phyloP scores from a whole-genome alignment of 2,888 invertebrate genomes.

The Lissocephala sabroskyi region DNA sequence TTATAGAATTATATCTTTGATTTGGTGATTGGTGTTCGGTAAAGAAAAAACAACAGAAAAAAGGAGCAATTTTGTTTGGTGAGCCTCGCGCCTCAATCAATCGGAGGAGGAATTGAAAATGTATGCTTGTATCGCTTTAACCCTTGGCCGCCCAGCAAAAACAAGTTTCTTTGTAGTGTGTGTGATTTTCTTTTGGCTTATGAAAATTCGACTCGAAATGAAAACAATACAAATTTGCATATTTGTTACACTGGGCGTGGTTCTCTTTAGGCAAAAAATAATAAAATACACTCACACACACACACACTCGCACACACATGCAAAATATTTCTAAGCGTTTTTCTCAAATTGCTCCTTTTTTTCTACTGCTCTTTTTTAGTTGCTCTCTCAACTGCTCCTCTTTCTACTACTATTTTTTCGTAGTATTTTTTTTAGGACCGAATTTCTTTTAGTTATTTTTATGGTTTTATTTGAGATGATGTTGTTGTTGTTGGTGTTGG shows the following conservation, averaged over 20 bases:
- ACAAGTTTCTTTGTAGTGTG: background rate
- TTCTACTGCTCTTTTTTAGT: constrained; percentile 15
- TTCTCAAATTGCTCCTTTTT: constrained; percentile 50
- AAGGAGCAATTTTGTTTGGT: background rate
- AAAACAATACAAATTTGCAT: constrained; percentile 21
- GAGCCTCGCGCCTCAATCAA: too few relatives aligned
- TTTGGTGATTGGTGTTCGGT: background rate
- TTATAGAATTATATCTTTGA: background rate
- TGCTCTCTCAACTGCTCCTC: too few relatives aligned
- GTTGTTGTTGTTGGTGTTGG: constrained; percentile 34
- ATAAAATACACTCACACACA: constrained; percentile 2
- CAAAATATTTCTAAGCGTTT: background rate
- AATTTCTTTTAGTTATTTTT: constrained; percentile 34
- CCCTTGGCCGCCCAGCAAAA: constrained; percentile 70
- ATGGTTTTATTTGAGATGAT: constrained; percentile 18
- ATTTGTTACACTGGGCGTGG: constrained; percentile 69
- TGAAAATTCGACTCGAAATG: constrained; percentile 7
- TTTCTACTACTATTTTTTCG: constrained; percentile 18
- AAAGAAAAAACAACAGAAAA: too few relatives aligned
- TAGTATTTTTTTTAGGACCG: constrained; percentile 16
- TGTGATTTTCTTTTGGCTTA: constrained; percentile 5
- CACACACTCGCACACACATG: background rate
- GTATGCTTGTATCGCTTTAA: constrained; percentile 28
- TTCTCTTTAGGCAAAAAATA: constrained; percentile 31
- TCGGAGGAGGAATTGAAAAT: constrained; percentile 44